Percentiles rank a stretch among this genome's conserved stretches.
Conservation (phyloP, 2,888 invertebrate genomes). For the Cheilosia vernalis region DNA sequence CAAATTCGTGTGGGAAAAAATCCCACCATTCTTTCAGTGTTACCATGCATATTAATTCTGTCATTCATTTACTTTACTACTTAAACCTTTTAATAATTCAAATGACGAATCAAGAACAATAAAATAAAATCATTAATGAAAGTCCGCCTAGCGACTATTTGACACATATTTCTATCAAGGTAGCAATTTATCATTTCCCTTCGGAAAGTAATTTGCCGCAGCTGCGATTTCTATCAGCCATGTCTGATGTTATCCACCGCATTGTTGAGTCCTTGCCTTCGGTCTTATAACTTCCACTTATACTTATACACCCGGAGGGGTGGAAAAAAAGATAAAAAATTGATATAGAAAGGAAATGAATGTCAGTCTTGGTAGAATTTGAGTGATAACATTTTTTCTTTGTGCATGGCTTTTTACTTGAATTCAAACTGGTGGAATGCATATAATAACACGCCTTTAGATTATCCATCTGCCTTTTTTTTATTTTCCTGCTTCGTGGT, state of each 20-base stretch:
- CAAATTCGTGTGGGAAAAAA: too few species aligned
- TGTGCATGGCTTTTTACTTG: not conserved
- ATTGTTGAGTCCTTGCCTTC: constrained; percentile 11
- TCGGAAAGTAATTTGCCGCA: constrained; percentile 51
- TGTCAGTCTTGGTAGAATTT: constrained; percentile 20
- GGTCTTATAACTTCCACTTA: too few species aligned
- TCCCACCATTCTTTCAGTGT: too few species aligned
- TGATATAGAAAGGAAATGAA: constrained; percentile 47
- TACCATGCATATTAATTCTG: too few species aligned
- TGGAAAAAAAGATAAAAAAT: constrained; percentile 31
- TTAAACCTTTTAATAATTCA: too few species aligned
- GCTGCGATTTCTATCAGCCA: constrained; percentile 46
- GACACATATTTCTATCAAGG: constrained; percentile 23
- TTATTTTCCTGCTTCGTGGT: constrained; percentile 9
- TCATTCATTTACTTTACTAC: too few species aligned
- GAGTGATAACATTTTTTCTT: constrained; percentile 6
- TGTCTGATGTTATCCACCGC: constrained; percentile 22
- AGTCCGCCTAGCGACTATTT: constrained; percentile 8
- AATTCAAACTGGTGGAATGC: constrained; percentile 23
- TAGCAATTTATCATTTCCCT: constrained; percentile 48
- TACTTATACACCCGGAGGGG: not conserved
- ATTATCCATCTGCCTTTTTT: not conserved
- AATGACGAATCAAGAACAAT: too few species aligned
- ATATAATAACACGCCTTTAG: constrained; percentile 22
- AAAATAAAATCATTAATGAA: constrained; percentile 18